These are phyloP conservation scores for Scrobipalpa atriplicella DNA, from an alignment of 2,888 invertebrate species.

Conservation along the genomic window DNA sequence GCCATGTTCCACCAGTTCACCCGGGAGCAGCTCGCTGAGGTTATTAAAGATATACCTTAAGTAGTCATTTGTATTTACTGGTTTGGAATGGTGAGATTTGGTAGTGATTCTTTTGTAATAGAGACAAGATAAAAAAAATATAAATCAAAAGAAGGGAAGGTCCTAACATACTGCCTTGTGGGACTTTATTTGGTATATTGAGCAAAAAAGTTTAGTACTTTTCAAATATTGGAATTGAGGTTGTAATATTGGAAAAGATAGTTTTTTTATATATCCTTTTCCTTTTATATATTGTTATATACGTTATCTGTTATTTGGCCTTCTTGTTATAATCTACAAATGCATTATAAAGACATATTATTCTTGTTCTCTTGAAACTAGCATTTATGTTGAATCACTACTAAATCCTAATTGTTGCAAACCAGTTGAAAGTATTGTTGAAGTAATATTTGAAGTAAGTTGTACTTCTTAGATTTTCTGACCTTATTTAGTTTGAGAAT, in stretches of 20 bases:
- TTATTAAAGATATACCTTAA: conserved; percentile 90
- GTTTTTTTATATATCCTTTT: too few relatives aligned
- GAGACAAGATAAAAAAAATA: neutral
- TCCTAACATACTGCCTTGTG: neutral
- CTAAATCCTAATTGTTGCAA: neutral
- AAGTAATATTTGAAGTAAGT: conserved; percentile 68
- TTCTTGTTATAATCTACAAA: too few relatives aligned
- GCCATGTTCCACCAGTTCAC: conserved; percentile 94
- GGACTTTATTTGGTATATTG: neutral
- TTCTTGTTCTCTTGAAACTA: neutral
- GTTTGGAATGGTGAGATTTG: neutral
- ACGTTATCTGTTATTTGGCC: too few relatives aligned
- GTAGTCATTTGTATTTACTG: neutral
- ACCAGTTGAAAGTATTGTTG: conserved; percentile 27
- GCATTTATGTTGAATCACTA: neutral
- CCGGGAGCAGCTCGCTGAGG: conserved; percentile 95
- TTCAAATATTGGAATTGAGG: too few relatives aligned
- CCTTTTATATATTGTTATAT: too few relatives aligned
- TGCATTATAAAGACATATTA: too few relatives aligned
- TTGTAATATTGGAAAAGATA: too few relatives aligned
- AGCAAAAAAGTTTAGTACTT: too few relatives aligned
- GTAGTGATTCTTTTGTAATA: neutral
- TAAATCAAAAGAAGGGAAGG: neutral
- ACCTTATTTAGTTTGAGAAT: neutral
- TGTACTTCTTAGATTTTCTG: conserved; percentile 38